phyloP scores from a whole-genome alignment of 2,888 invertebrate genomes.

The Drosophila yooni region DNA sequence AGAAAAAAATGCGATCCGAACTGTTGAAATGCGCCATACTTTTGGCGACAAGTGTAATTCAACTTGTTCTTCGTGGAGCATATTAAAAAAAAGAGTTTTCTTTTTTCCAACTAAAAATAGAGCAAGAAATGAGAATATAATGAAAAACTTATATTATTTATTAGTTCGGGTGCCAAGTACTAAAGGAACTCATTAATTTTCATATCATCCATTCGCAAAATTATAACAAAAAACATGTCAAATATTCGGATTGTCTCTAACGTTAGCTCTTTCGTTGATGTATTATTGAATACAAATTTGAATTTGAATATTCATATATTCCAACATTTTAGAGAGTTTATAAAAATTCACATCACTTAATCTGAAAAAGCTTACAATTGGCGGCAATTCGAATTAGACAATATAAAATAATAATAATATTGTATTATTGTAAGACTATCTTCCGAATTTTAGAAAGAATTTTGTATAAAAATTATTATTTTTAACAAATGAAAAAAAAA shows the following conservation, averaged over 20 bases:
- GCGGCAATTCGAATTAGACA: too few relatives aligned
- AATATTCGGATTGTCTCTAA: too few relatives aligned
- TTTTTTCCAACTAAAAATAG: not conserved
- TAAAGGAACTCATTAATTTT: not conserved
- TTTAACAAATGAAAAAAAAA: too few relatives aligned
- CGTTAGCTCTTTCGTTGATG: not conserved
- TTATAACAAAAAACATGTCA: too few relatives aligned
- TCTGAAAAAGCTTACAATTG: too few relatives aligned
- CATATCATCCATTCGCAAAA: not conserved
- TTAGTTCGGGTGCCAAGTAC: not conserved
- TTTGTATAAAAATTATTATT: too few relatives aligned
- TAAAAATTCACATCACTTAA: not conserved
- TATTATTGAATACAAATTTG: too few relatives aligned
- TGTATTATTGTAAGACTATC: too few relatives aligned
- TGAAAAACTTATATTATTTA: not conserved
- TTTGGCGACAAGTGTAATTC: not conserved
- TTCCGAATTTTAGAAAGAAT: too few relatives aligned
- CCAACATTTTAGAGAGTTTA: too few relatives aligned
- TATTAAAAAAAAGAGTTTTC: not conserved
- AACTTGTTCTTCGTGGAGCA: too few relatives aligned
- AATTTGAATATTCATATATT: not conserved
- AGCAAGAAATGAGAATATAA: rapidly evolving
- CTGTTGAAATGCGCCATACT: not conserved
- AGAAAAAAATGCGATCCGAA: not conserved
- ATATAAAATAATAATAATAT: too few relatives aligned